phyloP scores from a whole-genome alignment of 2,113 vertebrate genomes.

The Macrotis lagotis region DNA sequence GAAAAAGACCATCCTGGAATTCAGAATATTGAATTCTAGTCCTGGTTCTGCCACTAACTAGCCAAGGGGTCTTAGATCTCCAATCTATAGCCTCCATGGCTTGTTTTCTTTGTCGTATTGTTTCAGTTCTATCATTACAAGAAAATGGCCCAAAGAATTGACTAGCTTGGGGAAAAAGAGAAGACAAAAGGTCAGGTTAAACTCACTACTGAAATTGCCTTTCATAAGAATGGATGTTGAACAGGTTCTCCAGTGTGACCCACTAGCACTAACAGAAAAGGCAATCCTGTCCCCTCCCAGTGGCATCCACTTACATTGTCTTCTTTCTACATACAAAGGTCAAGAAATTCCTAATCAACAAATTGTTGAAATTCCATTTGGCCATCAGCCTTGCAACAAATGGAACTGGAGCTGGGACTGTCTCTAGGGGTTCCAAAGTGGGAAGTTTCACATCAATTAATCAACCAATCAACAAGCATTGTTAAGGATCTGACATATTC shows the following conservation, averaged over 20 bases:
- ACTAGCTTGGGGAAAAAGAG: not conserved
- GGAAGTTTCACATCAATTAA: not conserved
- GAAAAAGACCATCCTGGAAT: not conserved
- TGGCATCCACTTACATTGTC: not conserved
- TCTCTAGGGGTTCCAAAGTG: not conserved
- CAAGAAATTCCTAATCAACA: not conserved
- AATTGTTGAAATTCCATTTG: not conserved
- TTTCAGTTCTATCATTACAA: not conserved
- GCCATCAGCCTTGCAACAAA: not conserved
- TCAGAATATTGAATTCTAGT: not conserved
- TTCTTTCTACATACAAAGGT: not conserved
- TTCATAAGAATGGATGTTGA: not conserved
- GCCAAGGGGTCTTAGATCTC: not conserved
- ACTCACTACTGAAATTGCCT: not conserved
- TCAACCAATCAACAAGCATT: not conserved
- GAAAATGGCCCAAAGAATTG: not conserved
- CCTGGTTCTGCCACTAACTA: not conserved
- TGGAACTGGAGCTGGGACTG: not conserved
- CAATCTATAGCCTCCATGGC: not conserved
- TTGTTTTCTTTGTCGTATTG: not conserved
- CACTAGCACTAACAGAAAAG: not conserved
- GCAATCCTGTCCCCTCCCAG: not conserved
- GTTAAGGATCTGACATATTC: not conserved
- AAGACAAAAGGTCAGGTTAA: not conserved
- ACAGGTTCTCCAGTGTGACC: not conserved